Base-by-base conservation (phyloP, 2,797 vertebrate genomes). In the Poeciliopsis infans region DNA sequence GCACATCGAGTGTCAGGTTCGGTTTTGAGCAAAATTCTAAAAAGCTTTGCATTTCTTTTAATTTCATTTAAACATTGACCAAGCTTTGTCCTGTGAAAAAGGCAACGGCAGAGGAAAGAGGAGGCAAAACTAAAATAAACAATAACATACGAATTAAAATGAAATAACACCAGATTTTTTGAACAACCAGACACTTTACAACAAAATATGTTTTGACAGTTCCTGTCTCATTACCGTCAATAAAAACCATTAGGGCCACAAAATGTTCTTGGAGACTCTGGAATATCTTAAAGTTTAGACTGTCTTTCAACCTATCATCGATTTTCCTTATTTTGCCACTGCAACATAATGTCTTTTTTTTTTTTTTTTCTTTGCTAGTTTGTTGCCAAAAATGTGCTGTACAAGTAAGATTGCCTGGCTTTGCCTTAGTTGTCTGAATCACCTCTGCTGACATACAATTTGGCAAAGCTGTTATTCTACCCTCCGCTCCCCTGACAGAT, bases 21-120 rank as follows among this genome's bases (percentile, higher is more conserved):
- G 18, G 5, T 66, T 78, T 57, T 78, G 46, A 77, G 18, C 55
- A 43, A 31, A 49, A 66, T 46, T 47, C 46, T 6, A n/a, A 53
- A 69, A 16, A 18, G 33, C 57, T 72, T 43, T 53, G 47, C 23
- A 43, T 74, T 83, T 78, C 4, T 66, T 45, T 23, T 3, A 0
- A 7, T 73, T 31, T 55, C 45, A 47, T 79, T 73, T 75, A 13
- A 64, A 64, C 66, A 43, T 28, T 11, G 64, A 15, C 43, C 46
- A 41, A 36, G 47, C 25, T 41, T 7, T 18, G 7, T 64, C 43
- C 55, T 39, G 55, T 46, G 45, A 57, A 68, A 46, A 33, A 11
- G 3, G 33, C 31, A 55, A 33, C 1, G 7, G 5, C 6, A 31
- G 25, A 23, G 8, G 16, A 28, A 23, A 7, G 0, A 33, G n/a